Conservation (phyloP, 2,888 invertebrate genomes). For the Pyrgus malvae region DNA sequence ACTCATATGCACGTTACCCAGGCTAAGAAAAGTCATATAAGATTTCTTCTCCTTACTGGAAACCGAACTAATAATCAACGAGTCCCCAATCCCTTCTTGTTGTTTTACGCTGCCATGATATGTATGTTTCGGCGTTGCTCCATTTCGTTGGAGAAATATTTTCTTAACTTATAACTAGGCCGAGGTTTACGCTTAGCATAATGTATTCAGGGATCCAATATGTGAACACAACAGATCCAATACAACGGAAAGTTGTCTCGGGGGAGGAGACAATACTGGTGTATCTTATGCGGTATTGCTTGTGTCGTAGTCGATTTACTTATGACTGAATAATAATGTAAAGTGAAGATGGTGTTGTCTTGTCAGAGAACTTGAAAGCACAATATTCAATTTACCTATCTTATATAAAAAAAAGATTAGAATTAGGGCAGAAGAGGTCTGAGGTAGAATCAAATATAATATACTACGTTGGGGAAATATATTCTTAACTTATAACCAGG, state of each 20-base stretch:
- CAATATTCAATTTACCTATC: no score
- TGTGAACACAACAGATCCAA: slow-evolving; percentile 37
- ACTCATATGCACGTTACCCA: no score
- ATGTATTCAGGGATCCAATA: slow-evolving; percentile 42
- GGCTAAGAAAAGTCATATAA: no score
- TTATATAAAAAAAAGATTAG: no score
- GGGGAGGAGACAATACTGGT: slow-evolving; percentile 18
- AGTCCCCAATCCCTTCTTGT: no score
- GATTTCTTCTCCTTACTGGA: no score
- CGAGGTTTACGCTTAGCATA: slow-evolving; percentile 38
- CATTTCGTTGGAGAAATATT: slow-evolving; percentile 33
- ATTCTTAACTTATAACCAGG: slow-evolving; percentile 35
- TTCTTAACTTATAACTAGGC: slow-evolving; percentile 35
- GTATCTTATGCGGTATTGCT: slow-evolving; percentile 6
- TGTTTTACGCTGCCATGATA: slow-evolving; percentile 7
- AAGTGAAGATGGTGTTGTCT: no score
- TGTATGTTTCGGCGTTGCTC: slow-evolving; percentile 15
- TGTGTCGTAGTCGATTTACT: not conserved
- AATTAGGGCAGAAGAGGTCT: no score
- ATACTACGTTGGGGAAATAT: slow-evolving; percentile 33
- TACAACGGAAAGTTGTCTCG: slow-evolving; percentile 33
- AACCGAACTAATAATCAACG: no score
- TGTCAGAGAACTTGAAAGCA: no score
- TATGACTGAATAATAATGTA: slow-evolving; percentile 1
- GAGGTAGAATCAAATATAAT: no score